These are phyloP conservation scores for Copidosoma aretas DNA, from an alignment of 2,888 invertebrate species.

Conservation along the genomic window DNA sequence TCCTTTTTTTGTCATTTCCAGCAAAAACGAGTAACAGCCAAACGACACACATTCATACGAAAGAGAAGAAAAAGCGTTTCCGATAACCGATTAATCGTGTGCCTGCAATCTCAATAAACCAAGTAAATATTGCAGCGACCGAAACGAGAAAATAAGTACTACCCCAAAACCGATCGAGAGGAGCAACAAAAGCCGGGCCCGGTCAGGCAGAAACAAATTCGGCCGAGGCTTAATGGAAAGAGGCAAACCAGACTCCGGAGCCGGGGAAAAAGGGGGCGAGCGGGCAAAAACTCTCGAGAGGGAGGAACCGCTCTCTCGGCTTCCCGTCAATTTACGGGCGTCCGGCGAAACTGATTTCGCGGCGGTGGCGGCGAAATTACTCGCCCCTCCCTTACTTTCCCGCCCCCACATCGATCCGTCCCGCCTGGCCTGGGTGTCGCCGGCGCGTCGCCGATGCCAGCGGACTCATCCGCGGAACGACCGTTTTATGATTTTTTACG, in stretches of 20 bases:
- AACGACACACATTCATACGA: too few species aligned
- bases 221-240: neutral
- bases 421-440: slow-evolving; percentile 25
- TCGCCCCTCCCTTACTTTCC: slow-evolving; percentile 34
- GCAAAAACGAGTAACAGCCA: too few species aligned
- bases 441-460: slow-evolving; percentile 23
- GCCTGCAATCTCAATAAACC: too few species aligned
- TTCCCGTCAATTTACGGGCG: slow-evolving; percentile 53
- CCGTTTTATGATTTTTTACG: slow-evolving; percentile 40
- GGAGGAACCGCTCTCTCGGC: slow-evolving; percentile 26
- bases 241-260: neutral
- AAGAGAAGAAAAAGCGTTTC: neutral
- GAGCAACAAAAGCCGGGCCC: neutral
- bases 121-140: too few species aligned
- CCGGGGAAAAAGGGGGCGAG: slow-evolving; percentile 23
- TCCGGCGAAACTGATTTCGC: slow-evolving; percentile 50
- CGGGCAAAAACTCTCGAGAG: slow-evolving; percentile 31
- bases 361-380: slow-evolving; percentile 51
- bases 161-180: neutral
- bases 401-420: slow-evolving; percentile 1
- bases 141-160: neutral
- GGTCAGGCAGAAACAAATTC: slow-evolving; percentile 6
- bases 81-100: too few species aligned
- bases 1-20: too few species aligned
- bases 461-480: slow-evolving; percentile 31